Evolutionary conservation across 2,113 vertebrate species (phyloP).

Genomic region (Casuarius casuarius): DNA sequence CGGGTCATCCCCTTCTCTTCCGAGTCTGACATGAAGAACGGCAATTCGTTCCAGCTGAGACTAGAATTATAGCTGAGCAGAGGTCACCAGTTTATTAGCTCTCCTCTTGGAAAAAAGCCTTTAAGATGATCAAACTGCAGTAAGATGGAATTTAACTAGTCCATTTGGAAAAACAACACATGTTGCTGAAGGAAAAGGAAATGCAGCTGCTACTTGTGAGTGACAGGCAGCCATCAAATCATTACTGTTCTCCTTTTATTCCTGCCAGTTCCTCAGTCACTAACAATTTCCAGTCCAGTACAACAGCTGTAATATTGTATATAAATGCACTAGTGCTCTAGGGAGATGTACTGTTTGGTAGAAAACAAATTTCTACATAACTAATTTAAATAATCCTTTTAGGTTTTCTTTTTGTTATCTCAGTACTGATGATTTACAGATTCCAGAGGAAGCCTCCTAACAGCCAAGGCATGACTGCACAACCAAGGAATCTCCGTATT

Average conservation of each 20-base stretch:
- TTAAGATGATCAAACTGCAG: background rate
- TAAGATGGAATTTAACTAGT: background rate
- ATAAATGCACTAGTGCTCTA: background rate
- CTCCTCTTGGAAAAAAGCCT: background rate
- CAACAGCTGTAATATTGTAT: slow-evolving; percentile 51
- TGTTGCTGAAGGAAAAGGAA: slow-evolving; percentile 37
- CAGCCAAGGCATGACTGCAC: slow-evolving; percentile 72
- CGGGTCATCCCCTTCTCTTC: background rate
- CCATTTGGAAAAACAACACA: slow-evolving; percentile 9
- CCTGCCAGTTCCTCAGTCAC: slow-evolving; percentile 13
- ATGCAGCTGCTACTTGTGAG: slow-evolving; percentile 37
- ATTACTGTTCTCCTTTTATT: background rate
- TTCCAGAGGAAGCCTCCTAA: slow-evolving; percentile 59
- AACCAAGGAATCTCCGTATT: slow-evolving; percentile 59
- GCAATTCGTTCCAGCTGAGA: background rate
- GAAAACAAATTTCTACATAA: background rate
- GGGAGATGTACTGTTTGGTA: background rate
- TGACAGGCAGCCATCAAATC: background rate
- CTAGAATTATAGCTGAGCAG: background rate
- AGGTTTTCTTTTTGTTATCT: slow-evolving; percentile 51
- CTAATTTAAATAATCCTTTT: slow-evolving; percentile 53
- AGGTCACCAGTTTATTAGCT: background rate
- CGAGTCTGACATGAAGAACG: background rate
- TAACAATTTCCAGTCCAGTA: background rate
- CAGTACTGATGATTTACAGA: slow-evolving; percentile 75